Conservation (phyloP, 2,797 vertebrate species). For the Myioborus melanocephalus region DNA sequence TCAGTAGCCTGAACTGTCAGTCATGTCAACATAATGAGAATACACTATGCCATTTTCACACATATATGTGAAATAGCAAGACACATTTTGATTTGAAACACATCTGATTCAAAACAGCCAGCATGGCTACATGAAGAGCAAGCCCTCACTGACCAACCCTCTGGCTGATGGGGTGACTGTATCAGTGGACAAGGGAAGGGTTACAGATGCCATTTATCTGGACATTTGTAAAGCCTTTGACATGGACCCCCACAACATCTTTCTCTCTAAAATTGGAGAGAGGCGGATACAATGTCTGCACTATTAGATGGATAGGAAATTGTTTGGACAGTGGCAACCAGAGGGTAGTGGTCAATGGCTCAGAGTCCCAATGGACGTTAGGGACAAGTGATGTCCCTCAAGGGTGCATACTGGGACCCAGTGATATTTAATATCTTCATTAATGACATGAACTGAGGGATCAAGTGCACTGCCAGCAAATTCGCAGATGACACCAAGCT, state of each 20-base stretch:
- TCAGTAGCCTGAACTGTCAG: not conserved
- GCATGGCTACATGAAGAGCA: not conserved
- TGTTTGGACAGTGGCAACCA: no score
- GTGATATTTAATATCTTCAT: not conserved
- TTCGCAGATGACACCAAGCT: not conserved
- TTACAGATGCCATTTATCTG: not conserved
- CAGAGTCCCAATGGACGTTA: not conserved
- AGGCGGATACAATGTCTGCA: not conserved
- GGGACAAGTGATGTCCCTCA: not conserved
- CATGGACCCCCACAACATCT: accelerated
- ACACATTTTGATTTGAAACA: not conserved
- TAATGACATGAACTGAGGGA: not conserved
- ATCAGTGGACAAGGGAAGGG: not conserved
- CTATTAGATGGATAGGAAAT: not conserved
- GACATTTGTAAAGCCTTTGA: not conserved
- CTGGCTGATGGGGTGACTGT: not conserved
- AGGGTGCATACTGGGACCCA: accelerated
- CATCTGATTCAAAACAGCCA: not conserved
- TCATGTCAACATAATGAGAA: not conserved
- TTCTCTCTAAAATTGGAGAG: not conserved
- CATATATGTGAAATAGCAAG: not conserved
- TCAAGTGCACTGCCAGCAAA: accelerated
- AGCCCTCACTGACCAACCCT: not conserved
- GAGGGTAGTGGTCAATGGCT: not conserved
- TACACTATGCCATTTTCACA: not conserved